Base-by-base conservation (phyloP, 1,140 invertebrate species). In the Euborellia annulipes region DNA sequence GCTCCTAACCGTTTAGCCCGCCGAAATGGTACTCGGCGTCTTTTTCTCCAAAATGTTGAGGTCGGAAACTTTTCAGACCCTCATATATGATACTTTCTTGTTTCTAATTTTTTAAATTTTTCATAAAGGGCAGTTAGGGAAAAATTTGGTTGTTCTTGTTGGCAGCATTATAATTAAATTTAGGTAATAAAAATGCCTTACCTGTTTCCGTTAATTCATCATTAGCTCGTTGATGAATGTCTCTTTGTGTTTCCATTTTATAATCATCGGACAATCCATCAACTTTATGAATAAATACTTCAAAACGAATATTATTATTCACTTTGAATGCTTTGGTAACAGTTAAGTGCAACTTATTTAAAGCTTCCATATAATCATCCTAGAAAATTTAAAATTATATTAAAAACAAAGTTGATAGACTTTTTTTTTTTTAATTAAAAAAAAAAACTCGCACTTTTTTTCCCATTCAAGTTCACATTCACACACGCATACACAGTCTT, bases 241-340 rank as follows among this genome's bases (percentile, higher is more conserved):
- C 93, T 53, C 94, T 73, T 63, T 97, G 94, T 30, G 90, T 90
- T 71, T 97, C 93, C 73, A 97, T 97, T 74, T 97, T 97, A 53
- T 88, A 89, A 67, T 98, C 94, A 69, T 98, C 93, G 36, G 87
- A 90, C n/a, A 98, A 71, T 8, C 93, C 92, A 70, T 98, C 94
- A 3, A 98, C 91, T 76, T 96, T 96, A 65, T 97, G 92, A 59
- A 98, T 96, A 58, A 97, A 97, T 20, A 87, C 93, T 74, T 99
- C 95, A 74, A 98, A 98, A 60, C 93, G 93, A 46, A 98, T 96
- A 44, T 84, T 79, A 39, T 81, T 83, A 69, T 98, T 98, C 7
- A 98, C 84, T 68, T 91, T 90, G 60, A 91, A 93, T 8, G 94
- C 95, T 64, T 89, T 85, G 3, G 86, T 85, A 3, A 98, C 90